A percentile compares a stretch with the other conserved stretches of the same genome.
Conservation (phyloP, 1,140 invertebrate genomes). For the Battus philenor region DNA sequence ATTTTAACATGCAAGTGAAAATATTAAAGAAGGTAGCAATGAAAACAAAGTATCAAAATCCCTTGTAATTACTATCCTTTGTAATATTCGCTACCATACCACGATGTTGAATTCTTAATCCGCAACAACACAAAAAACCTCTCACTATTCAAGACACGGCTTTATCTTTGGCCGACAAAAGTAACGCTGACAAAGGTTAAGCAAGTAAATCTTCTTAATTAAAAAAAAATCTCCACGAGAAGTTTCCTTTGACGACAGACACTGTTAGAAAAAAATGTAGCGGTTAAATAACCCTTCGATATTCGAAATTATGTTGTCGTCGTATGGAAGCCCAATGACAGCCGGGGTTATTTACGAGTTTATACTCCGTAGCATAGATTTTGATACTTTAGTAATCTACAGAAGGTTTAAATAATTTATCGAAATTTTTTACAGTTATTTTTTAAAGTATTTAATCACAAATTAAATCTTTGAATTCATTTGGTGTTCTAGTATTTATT, state of each 20-base stretch:
- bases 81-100: neutral
- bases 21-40: no score
- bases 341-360: slow-evolving; percentile 21
- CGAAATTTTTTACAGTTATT: no score
- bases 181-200: slow-evolving; percentile 19
- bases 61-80: neutral
- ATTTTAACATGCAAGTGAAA: no score
- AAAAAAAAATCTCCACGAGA: slow-evolving; percentile 19
- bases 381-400: no score
- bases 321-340: slow-evolving; percentile 36
- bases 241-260: slow-evolving; percentile 24
- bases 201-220: slow-evolving; percentile 28
- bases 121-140: slow-evolving; percentile 15
- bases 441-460: no score
- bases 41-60: neutral
- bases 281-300: slow-evolving; percentile 38
- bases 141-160: slow-evolving; percentile 29
- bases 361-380: slow-evolving; percentile 13
- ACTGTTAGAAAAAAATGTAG: slow-evolving; percentile 33
- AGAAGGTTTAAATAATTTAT: no score
- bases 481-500: no score
- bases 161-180: slow-evolving; percentile 23
- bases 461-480: no score
- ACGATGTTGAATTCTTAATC: neutral
- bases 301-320: slow-evolving; percentile 37